phyloP scores from a whole-genome alignment of 2,113 vertebrate genomes.

The Oreocharis arfaki region DNA sequence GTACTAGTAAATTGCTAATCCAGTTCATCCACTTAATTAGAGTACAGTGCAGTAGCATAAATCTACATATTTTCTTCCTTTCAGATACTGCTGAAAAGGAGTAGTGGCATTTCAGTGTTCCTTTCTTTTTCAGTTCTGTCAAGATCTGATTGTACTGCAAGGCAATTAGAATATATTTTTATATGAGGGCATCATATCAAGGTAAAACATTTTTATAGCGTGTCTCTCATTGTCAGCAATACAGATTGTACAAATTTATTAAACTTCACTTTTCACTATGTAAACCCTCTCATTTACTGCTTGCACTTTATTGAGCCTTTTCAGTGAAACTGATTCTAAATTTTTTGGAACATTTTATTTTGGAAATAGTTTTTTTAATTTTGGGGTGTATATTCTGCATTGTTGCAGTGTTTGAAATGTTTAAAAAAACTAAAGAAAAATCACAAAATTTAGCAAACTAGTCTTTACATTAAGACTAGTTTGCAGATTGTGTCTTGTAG shows the following conservation, averaged over 20 bases:
- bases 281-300: conserved; percentile 1
- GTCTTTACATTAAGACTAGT: not conserved
- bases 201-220: not conserved
- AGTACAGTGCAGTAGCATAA: not conserved
- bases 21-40: not conserved
- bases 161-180: conserved; percentile 44
- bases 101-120: not conserved
- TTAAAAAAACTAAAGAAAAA: not conserved
- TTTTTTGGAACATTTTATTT: not conserved
- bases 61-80: not conserved
- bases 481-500: not conserved
- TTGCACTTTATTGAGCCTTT: conserved; percentile 26
- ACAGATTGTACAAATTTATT: not conserved
- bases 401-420: not conserved
- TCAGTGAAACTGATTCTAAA: not conserved
- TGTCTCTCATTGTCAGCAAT: not conserved
- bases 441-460: not conserved
- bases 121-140: not conserved
- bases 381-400: not conserved
- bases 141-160: not conserved
- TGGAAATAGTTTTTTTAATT: not conserved
- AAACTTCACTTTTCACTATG: conserved; percentile 12
- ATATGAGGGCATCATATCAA: not conserved
- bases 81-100: not conserved
- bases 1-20: not conserved